Conservation (phyloP, 2,797 vertebrate genomes). For the Onychomys torridus region DNA sequence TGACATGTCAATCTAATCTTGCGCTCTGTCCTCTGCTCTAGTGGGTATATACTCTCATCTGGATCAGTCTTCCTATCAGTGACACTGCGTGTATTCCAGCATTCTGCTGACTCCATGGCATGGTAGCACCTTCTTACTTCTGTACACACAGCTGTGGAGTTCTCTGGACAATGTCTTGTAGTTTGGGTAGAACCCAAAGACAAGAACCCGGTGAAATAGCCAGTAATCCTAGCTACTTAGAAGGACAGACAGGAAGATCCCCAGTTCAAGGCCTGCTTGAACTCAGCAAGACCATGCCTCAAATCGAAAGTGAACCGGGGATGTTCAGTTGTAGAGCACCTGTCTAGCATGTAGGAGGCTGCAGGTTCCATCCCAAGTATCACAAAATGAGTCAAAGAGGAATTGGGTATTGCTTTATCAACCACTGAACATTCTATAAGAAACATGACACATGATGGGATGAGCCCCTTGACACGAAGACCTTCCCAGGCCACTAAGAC, state of each 20-base stretch:
- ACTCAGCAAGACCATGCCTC: not conserved
- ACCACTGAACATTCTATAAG: too few relatives aligned
- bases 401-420: too few relatives aligned
- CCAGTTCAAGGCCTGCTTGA: not conserved
- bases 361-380: not conserved
- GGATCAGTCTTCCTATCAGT: fast-evolving
- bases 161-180: not conserved
- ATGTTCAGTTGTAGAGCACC: not conserved
- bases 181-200: not conserved
- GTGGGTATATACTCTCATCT: not conserved
- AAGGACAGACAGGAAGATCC: not conserved
- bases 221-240: too few relatives aligned
- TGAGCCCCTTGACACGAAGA: too few relatives aligned
- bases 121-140: not conserved
- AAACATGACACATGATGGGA: fast-evolving
- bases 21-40: not conserved
- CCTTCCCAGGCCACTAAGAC: not conserved
- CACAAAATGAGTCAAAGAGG: not conserved
- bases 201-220: not conserved
- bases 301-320: not conserved
- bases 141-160: not conserved
- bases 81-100: not conserved
- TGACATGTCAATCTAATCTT: not conserved
- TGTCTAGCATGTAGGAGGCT: not conserved
- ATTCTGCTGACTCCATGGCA: not conserved